A percentile compares a stretch with the other conserved stretches of the same genome.
phyloP scores from a whole-genome alignment of 2,113 vertebrate species.

The Colius striatus region DNA sequence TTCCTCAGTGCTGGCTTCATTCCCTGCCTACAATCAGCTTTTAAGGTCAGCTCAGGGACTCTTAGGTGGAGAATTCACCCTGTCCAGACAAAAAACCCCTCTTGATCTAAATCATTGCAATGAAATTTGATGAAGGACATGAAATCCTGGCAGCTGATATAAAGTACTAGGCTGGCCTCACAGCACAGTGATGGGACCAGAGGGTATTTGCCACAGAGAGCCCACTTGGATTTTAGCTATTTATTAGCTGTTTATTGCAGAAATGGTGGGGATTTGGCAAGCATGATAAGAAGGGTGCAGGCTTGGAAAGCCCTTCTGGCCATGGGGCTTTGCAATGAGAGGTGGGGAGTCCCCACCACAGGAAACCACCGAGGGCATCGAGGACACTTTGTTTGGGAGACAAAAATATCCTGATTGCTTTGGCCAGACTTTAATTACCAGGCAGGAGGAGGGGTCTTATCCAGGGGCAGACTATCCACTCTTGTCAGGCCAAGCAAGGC shows the following conservation, averaged over 20 bases:
- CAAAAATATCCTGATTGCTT: background rate
- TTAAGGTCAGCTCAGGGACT: background rate
- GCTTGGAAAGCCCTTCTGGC: background rate
- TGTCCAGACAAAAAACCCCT: background rate
- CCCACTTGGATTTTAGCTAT: background rate
- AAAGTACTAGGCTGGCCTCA: background rate
- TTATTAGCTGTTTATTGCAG: background rate
- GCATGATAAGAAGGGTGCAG: background rate
- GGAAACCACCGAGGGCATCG: rapidly evolving
- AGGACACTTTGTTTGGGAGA: background rate
- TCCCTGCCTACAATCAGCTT: background rate
- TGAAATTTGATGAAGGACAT: background rate
- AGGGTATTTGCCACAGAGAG: background rate
- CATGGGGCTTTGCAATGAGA: background rate
- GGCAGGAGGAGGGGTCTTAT: background rate
- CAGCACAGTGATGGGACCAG: background rate
- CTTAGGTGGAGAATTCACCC: background rate
- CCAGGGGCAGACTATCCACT: background rate
- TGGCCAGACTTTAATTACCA: background rate
- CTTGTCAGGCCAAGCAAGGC: background rate
- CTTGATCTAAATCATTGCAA: background rate
- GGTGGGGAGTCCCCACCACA: background rate
- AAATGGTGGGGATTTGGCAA: background rate
- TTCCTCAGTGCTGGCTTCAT: background rate
- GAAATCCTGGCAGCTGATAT: background rate